phyloP scores from a whole-genome alignment of 2,888 invertebrate species.

The Metellina segmentata region DNA sequence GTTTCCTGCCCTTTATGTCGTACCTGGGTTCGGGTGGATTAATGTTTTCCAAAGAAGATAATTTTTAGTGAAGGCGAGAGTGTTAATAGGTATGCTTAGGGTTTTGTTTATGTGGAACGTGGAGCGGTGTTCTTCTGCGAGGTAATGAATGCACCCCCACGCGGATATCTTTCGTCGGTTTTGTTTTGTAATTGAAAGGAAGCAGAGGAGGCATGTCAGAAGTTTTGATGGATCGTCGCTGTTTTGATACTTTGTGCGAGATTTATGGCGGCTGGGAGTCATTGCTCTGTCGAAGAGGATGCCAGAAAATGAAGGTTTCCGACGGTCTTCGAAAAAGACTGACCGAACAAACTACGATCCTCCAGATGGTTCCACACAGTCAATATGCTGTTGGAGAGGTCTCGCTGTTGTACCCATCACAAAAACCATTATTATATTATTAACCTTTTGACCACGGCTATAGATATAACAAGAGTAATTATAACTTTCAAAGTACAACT shows the following conservation, averaged over 20 bases:
- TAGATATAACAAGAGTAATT: too few relatives aligned
- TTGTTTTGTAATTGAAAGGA: background rate
- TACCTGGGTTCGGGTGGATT: background rate
- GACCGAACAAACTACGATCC: too few relatives aligned
- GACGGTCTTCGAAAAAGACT: too few relatives aligned
- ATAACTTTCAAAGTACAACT: too few relatives aligned
- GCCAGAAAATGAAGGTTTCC: too few relatives aligned
- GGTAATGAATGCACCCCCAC: background rate
- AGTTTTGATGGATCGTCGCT: background rate
- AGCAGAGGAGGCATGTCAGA: background rate
- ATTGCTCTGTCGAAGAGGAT: background rate
- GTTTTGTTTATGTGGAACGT: background rate
- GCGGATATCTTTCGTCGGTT: background rate
- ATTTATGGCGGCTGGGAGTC: background rate
- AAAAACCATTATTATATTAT: too few relatives aligned
- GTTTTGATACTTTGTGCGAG: background rate
- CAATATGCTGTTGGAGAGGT: too few relatives aligned
- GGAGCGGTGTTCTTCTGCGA: too few relatives aligned
- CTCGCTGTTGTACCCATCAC: too few relatives aligned
- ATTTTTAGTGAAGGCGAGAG: slow-evolving; percentile 3
- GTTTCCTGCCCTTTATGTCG: background rate
- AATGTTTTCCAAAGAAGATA: background rate
- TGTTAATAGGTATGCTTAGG: slow-evolving; percentile 24
- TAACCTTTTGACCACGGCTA: too few relatives aligned
- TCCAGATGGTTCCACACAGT: too few relatives aligned